These are phyloP conservation scores for Hemithea aestivaria DNA, from an alignment of 2,888 invertebrate species.

Conservation along the genomic window DNA sequence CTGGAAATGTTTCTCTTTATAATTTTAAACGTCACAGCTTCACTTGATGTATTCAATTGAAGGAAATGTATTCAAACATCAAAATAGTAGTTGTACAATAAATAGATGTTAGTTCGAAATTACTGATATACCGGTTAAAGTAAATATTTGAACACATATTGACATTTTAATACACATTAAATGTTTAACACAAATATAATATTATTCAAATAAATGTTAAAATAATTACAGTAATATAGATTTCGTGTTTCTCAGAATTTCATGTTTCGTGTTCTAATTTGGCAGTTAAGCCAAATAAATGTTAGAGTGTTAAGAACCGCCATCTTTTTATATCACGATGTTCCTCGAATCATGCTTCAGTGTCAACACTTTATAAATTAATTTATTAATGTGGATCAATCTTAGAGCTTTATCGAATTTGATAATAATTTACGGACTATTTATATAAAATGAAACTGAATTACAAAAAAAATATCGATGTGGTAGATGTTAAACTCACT, in stretches of 20 bases:
- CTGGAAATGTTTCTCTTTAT: slow-evolving; percentile 41
- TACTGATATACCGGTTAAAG: not conserved
- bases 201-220: too few species aligned
- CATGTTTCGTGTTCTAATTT: too few species aligned
- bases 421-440: slow-evolving; percentile 77
- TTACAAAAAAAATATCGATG: slow-evolving; percentile 37
- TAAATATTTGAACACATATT: too few species aligned
- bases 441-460: slow-evolving; percentile 52
- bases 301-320: too few species aligned
- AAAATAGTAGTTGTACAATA: slow-evolving; percentile 8
- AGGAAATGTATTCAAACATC: slow-evolving; percentile 9
- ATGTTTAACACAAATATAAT: too few species aligned
- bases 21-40: slow-evolving; percentile 32
- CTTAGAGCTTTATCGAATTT: slow-evolving; percentile 79
- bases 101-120: slow-evolving; percentile 1
- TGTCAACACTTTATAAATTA: slow-evolving; percentile 38
- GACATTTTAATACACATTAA: too few species aligned
- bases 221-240: too few species aligned
- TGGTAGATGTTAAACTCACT: slow-evolving; percentile 55
- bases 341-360: slow-evolving; percentile 41
- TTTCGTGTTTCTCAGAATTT: too few species aligned
- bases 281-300: too few species aligned
- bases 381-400: slow-evolving; percentile 76
- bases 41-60: slow-evolving; percentile 19
- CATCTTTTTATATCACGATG: slow-evolving; percentile 28